A percentile compares a stretch with the other conserved stretches of the same genome.
phyloP scores from a whole-genome alignment of 92 coral and sea anemone genomes.

The Bergia puertoricense region DNA sequence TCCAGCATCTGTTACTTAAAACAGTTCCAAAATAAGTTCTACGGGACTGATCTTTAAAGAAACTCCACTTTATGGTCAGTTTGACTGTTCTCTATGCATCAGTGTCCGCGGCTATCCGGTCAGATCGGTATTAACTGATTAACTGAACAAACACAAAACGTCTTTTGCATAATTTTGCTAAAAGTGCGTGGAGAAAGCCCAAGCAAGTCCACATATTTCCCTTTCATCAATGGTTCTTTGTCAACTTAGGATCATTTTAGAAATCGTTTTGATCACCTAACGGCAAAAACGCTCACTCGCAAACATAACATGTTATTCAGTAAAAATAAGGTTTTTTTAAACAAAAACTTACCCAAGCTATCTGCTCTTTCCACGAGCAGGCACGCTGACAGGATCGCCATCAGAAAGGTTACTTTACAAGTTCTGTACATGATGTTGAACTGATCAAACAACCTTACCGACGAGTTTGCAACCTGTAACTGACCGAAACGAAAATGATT shows the following conservation, averaged over 20 bases:
- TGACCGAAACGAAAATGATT: background rate
- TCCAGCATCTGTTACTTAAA: too few relatives aligned
- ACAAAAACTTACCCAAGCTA: background rate
- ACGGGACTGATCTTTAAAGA: too few relatives aligned
- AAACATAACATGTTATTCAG: background rate
- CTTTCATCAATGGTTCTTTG: background rate
- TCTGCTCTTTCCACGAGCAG: background rate
- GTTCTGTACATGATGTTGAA: background rate
- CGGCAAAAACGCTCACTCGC: background rate
- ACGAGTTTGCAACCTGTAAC: background rate
- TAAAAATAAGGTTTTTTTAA: too few relatives aligned
- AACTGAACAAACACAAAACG: background rate
- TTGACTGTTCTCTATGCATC: background rate
- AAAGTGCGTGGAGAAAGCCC: too few relatives aligned
- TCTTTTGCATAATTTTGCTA: background rate
- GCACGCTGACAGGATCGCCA: background rate
- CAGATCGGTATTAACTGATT: background rate
- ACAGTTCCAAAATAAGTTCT: too few relatives aligned
- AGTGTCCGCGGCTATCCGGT: background rate
- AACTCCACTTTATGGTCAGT: too few relatives aligned
- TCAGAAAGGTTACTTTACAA: background rate
- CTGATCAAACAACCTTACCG: background rate
- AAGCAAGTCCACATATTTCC: too few relatives aligned
- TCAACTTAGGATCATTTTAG: background rate
- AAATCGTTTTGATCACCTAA: too few relatives aligned